Conservation (phyloP, 2,797 vertebrate genomes). For the Sebastes trivittatus region DNA sequence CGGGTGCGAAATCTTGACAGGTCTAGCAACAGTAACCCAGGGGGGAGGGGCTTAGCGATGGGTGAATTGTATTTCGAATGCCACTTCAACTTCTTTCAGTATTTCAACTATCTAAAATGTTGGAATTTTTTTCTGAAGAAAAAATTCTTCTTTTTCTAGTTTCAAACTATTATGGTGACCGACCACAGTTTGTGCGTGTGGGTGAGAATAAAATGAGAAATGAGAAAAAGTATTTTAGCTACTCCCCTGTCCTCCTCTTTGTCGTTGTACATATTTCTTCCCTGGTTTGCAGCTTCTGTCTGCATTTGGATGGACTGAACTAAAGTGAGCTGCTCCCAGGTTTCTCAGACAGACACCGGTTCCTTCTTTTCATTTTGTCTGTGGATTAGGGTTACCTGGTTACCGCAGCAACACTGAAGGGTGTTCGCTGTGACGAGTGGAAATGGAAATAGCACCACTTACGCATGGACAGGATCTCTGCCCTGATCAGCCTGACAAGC, state of each 20-base stretch:
- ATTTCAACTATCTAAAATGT: not conserved
- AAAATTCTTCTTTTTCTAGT: not conserved
- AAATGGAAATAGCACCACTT: slow-evolving; percentile 53
- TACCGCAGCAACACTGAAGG: slow-evolving; percentile 14
- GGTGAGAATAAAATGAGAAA: not conserved
- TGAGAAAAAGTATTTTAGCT: not conserved
- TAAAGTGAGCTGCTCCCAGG: not conserved
- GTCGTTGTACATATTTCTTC: not conserved
- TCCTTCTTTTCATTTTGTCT: slow-evolving; percentile 24
- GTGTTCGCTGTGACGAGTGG: slow-evolving; percentile 35
- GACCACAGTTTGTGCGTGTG: not conserved
- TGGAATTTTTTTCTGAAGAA: not conserved
- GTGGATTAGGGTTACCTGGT: slow-evolving; percentile 56
- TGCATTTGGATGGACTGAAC: not conserved
- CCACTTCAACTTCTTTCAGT: not conserved
- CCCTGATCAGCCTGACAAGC: slow-evolving; percentile 44
- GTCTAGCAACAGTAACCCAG: no score
- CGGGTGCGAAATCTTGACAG: no score
- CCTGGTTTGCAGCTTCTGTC: not conserved
- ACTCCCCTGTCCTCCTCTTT: not conserved
- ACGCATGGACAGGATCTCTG: slow-evolving; percentile 22
- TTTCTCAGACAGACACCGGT: slow-evolving; percentile 9
- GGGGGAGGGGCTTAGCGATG: no score
- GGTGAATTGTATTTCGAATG: not conserved
- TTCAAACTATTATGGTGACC: not conserved